These are phyloP conservation scores for Oopsacas minuta DNA, from an alignment of 37 sponge, comb jelly and placozoan genomes.

Conservation along the genomic window DNA sequence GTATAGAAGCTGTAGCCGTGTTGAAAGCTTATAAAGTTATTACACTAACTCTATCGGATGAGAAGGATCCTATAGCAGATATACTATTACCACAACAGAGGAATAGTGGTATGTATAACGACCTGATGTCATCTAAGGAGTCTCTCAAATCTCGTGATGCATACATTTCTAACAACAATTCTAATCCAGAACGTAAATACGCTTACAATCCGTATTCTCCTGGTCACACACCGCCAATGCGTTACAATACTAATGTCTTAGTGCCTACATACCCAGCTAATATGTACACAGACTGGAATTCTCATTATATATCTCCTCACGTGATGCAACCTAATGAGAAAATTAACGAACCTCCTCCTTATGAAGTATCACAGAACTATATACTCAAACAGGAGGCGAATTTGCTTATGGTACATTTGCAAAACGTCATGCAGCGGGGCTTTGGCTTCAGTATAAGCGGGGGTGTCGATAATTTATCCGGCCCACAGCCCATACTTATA, in stretches of 20 bases:
- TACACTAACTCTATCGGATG: not conserved
- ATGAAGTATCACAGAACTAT: not conserved
- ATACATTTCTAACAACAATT: not conserved
- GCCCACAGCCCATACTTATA: not conserved
- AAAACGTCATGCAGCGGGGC: not conserved
- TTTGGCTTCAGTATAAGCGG: conserved; percentile 12
- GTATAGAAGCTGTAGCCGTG: not conserved
- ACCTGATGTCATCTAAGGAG: not conserved
- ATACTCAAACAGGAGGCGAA: not conserved
- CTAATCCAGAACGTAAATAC: not conserved
- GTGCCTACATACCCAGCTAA: not conserved
- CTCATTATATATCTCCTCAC: not conserved
- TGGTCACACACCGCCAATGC: not conserved
- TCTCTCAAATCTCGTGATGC: not conserved
- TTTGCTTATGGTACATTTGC: not conserved
- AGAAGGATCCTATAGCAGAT: not conserved
- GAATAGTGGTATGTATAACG: not conserved
- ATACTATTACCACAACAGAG: not conserved
- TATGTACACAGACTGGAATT: not conserved
- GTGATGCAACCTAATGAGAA: not conserved
- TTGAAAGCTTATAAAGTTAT: not conserved
- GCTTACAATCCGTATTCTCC: not conserved
- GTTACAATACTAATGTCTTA: not conserved
- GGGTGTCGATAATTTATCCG: not conserved
- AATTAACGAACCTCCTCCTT: not conserved